phyloP scores from a whole-genome alignment of 2,797 vertebrate species.

The Meriones psammophilus region DNA sequence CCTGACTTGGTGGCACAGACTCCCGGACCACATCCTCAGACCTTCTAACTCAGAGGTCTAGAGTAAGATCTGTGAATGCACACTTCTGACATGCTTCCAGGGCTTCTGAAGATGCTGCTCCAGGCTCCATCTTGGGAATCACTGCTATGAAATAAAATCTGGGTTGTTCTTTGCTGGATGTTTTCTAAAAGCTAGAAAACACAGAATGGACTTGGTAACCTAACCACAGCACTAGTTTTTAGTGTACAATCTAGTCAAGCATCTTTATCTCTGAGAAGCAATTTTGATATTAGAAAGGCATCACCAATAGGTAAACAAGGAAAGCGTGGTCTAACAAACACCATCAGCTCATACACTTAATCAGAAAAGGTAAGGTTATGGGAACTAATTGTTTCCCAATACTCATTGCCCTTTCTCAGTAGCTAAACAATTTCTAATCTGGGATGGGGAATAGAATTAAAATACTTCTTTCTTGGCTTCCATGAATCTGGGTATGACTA shows the following conservation, averaged over 20 bases:
- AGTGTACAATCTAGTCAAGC: neutral
- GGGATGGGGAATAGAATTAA: neutral
- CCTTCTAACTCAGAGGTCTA: neutral
- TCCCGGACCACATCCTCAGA: neutral
- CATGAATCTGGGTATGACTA: neutral
- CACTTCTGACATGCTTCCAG: neutral
- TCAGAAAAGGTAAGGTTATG: neutral
- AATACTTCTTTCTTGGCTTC: neutral
- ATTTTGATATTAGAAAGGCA: conserved; percentile 28
- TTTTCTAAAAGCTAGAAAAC: conserved; percentile 34
- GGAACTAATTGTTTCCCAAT: neutral
- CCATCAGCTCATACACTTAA: neutral
- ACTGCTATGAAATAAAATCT: neutral
- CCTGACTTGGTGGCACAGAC: neutral
- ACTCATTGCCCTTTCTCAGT: neutral
- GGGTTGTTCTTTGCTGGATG: neutral
- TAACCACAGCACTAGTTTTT: neutral
- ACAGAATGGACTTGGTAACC: neutral
- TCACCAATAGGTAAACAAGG: neutral
- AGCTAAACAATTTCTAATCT: neutral
- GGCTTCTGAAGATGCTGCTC: neutral
- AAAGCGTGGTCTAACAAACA: neutral
- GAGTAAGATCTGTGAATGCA: neutral
- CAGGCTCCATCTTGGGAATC: neutral
- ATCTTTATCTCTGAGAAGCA: conserved; percentile 32